Conservation (phyloP, 2,888 invertebrate genomes). For the Omphaloscelis lunosa region DNA sequence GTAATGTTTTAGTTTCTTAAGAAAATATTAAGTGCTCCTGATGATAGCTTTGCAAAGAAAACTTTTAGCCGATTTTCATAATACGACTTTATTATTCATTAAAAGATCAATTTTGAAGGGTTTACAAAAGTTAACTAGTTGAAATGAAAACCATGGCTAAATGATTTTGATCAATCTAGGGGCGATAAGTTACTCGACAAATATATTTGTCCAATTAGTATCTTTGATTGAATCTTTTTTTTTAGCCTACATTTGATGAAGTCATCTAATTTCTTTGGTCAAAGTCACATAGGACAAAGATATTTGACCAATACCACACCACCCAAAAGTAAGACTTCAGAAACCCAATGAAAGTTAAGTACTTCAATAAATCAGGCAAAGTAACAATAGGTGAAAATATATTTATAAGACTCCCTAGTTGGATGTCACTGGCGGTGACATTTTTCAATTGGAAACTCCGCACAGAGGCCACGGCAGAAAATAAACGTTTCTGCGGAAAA, state of each 20-base stretch:
- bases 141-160: background rate
- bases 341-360: constrained; percentile 2
- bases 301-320: background rate
- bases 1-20: background rate
- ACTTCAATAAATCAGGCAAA: constrained; percentile 22
- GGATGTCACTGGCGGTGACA: constrained; percentile 51
- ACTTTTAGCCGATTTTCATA: background rate
- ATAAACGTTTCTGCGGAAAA: constrained; percentile 32
- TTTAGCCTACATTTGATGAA: background rate
- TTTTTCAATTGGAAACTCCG: constrained; percentile 57
- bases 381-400: constrained; percentile 34
- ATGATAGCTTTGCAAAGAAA: background rate
- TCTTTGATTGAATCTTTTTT: background rate
- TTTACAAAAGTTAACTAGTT: constrained; percentile 2
- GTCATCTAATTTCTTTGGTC: background rate
- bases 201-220: background rate
- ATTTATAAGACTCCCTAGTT: constrained; percentile 29
- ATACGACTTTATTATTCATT: background rate
- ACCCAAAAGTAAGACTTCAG: background rate
- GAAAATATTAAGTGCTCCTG: background rate
- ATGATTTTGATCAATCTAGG: background rate
- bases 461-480: constrained; percentile 26
- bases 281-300: background rate
- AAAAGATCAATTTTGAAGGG: background rate
- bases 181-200: background rate